phyloP scores from a whole-genome alignment of 1,140 invertebrate genomes.

The Drosophila littoralis region DNA sequence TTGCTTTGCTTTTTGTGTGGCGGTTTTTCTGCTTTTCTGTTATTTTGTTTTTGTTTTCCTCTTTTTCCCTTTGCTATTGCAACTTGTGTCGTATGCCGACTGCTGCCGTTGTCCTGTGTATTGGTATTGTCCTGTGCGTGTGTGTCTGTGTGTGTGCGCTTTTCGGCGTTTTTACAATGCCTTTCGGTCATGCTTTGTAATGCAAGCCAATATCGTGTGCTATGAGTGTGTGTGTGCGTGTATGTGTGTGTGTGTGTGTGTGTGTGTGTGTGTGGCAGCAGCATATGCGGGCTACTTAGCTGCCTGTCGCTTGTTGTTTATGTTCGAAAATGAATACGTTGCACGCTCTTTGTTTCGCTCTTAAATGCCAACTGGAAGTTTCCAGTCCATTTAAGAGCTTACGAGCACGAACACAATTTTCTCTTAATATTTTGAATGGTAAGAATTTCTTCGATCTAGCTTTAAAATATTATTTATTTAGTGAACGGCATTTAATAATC shows the following conservation, averaged over 20 bases:
- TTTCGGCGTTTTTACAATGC: constrained; percentile 54
- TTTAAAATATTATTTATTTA: no score
- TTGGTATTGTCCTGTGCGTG: constrained; percentile 41
- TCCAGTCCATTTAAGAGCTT: constrained; percentile 20
- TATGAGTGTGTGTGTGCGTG: constrained; percentile 4
- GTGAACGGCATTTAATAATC: no score
- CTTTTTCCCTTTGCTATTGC: constrained; percentile 19
- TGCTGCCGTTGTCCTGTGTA: constrained; percentile 32
- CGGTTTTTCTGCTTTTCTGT: neutral
- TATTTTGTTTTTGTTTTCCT: constrained; percentile 14
- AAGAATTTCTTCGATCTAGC: no score
- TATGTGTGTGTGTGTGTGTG: constrained; percentile 8
- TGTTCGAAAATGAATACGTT: constrained; percentile 52
- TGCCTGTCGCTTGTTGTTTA: constrained; percentile 52
- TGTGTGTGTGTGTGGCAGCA: constrained; percentile 16
- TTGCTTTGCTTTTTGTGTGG: constrained; percentile 27
- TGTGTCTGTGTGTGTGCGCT: constrained; percentile 27
- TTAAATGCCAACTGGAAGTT: constrained; percentile 50
- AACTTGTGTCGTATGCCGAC: constrained; percentile 47
- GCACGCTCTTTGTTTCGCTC: constrained; percentile 34
- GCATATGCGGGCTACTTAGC: constrained; percentile 34
- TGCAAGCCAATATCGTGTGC: constrained; percentile 32
- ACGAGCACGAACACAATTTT: neutral
- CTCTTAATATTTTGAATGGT: neutral
- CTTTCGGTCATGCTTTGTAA: constrained; percentile 54